Percentiles rank a stretch among this genome's conserved stretches.
Conservation (phyloP, 2,888 invertebrate genomes). For the Rhopalosiphum nymphaeae region DNA sequence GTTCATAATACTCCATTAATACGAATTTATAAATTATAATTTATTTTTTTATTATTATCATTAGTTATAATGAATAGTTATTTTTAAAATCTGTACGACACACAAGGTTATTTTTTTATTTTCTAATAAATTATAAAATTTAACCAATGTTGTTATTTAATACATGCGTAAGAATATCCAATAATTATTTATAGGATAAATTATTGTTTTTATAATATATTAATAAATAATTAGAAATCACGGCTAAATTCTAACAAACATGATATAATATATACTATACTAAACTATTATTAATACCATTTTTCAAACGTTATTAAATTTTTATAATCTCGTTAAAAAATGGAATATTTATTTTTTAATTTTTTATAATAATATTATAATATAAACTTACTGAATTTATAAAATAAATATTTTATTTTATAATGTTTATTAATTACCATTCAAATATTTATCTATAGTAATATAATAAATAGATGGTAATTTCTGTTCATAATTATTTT, state of each 20-base stretch:
- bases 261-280: neutral
- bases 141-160: neutral
- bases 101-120: neutral
- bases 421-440: neutral
- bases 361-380: neutral
- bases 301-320: slow-evolving; percentile 8
- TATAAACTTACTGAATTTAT: neutral
- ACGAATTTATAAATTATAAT: neutral
- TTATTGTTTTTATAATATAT: neutral
- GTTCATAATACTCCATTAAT: neutral
- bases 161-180: neutral
- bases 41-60: neutral
- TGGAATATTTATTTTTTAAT: too few relatives aligned
- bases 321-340: slow-evolving; percentile 20
- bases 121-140: neutral
- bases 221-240: neutral
- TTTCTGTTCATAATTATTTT: neutral
- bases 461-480: neutral
- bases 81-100: neutral
- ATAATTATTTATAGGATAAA: neutral
- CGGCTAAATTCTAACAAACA: neutral
- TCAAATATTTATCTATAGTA: neutral
- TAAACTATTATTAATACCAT: neutral
- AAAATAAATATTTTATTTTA: neutral
- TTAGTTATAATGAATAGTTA: neutral